Percentiles rank a stretch among this genome's conserved stretches.
These are phyloP conservation scores for Orestias chungarensis DNA, from an alignment of 2,797 vertebrate genomes.

Conservation along the genomic window DNA sequence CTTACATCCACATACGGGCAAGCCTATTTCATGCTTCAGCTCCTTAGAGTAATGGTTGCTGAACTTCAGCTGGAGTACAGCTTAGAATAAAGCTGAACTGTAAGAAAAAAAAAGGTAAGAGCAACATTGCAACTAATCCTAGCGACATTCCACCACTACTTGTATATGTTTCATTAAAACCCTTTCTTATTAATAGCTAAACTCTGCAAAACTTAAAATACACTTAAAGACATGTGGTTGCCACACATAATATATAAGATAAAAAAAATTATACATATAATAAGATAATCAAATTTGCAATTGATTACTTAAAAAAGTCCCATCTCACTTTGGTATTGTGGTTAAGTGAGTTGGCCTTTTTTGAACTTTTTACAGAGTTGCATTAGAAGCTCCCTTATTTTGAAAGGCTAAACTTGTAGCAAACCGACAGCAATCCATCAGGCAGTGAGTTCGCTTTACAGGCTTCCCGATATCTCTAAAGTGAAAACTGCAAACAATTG, in stretches of 20 bases:
- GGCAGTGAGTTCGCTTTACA: constrained; percentile 46
- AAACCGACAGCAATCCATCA: constrained; percentile 41
- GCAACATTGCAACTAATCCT: constrained; percentile 57
- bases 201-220: constrained; percentile 20
- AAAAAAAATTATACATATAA: not conserved
- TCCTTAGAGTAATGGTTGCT: constrained; percentile 67
- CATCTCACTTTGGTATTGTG: not conserved
- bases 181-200: constrained; percentile 34
- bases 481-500: constrained; percentile 34
- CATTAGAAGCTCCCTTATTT: constrained; percentile 34
- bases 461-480: constrained; percentile 24
- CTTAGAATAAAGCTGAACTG: constrained; percentile 45
- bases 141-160: constrained; percentile 55
- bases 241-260: no score
- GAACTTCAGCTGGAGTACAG: constrained; percentile 41
- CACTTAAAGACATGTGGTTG: not conserved
- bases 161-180: constrained; percentile 27
- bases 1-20: constrained; percentile 64
- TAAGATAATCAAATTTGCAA: not conserved
- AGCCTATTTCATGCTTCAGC: constrained; percentile 77
- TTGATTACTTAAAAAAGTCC: not conserved
- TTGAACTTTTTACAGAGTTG: constrained; percentile 26
- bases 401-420: constrained; percentile 17
- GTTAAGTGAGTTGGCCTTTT: constrained; percentile 6
- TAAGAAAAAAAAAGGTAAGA: constrained; percentile 37